These are phyloP conservation scores for Spilarctia lutea DNA, from an alignment of 2,888 invertebrate species.

Conservation along the genomic window DNA sequence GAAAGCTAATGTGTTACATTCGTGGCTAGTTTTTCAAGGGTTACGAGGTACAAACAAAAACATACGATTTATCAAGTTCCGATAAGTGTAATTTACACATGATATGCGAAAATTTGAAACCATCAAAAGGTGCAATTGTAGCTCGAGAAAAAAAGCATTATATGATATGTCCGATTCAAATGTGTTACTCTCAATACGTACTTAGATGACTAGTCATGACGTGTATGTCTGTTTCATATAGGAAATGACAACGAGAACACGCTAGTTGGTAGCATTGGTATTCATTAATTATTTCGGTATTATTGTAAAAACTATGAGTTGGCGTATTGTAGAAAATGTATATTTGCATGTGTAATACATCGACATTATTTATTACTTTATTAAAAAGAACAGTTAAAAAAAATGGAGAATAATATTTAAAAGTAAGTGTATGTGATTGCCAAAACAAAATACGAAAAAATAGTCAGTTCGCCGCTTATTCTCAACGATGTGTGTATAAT, in stretches of 20 bases:
- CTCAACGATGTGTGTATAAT: not conserved
- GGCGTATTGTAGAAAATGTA: no score
- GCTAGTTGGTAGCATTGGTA: no score
- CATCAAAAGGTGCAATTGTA: not conserved
- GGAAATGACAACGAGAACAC: not conserved
- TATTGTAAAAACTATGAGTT: not conserved
- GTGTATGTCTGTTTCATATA: not conserved
- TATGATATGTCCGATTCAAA: not conserved
- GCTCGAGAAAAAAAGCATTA: not conserved
- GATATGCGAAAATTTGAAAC: not conserved
- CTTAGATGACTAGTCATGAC: not conserved
- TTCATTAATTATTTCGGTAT: no score
- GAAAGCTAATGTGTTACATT: not conserved
- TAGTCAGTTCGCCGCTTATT: not conserved
- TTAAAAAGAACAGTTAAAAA: not conserved
- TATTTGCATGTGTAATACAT: no score
- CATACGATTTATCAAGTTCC: not conserved
- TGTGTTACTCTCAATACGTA: not conserved
- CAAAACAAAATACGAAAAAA: not conserved
- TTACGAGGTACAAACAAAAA: not conserved
- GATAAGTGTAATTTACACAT: not conserved
- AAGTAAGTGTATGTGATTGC: not conserved
- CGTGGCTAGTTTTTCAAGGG: not conserved
- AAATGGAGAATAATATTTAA: not conserved
- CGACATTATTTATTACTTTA: not conserved